Percentiles rank a stretch among this genome's conserved stretches.
Evolutionary conservation across 2,888 invertebrate species (phyloP).

Genomic region (Chromoteleia sp.): DNA sequence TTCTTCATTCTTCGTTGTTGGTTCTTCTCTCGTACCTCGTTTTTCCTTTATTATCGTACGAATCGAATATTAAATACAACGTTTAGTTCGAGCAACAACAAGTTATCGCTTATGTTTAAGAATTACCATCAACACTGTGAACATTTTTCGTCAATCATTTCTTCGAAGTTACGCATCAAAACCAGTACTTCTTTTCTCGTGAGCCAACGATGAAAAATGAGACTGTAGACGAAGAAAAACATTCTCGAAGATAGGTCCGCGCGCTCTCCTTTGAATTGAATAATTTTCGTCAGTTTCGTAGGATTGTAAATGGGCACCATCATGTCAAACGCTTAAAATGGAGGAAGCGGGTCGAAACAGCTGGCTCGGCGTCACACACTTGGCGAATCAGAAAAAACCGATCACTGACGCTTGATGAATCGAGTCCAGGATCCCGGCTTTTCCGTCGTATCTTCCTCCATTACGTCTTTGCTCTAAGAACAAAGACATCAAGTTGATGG

Average conservation of each 20-base stretch:
- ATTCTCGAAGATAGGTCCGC: conserved; percentile 59
- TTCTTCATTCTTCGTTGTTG: conserved; percentile 24
- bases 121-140: neutral
- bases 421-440: conserved; percentile 75
- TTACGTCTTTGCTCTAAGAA: conserved; percentile 79
- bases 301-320: conserved; percentile 77
- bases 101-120: neutral
- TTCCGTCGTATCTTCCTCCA: conserved; percentile 71
- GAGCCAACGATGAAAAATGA: conserved; percentile 64
- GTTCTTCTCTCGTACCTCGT: conserved; percentile 24
- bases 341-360: conserved; percentile 76
- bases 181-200: conserved; percentile 39
- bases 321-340: conserved; percentile 75
- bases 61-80: conserved; percentile 21
- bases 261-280: conserved; percentile 75
- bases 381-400: conserved; percentile 77
- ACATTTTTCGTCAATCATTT: conserved; percentile 33
- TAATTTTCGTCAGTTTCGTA: conserved; percentile 74
- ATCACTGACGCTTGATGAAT: conserved; percentile 84
- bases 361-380: conserved; percentile 72
- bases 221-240: conserved; percentile 56
- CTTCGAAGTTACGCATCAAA: conserved; percentile 25
- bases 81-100: conserved; percentile 10
- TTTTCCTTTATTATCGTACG: conserved; percentile 17
- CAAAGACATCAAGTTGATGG: conserved; percentile 84